Base-by-base conservation (phyloP, 2,888 invertebrate species). In the Pollenia angustigena region DNA sequence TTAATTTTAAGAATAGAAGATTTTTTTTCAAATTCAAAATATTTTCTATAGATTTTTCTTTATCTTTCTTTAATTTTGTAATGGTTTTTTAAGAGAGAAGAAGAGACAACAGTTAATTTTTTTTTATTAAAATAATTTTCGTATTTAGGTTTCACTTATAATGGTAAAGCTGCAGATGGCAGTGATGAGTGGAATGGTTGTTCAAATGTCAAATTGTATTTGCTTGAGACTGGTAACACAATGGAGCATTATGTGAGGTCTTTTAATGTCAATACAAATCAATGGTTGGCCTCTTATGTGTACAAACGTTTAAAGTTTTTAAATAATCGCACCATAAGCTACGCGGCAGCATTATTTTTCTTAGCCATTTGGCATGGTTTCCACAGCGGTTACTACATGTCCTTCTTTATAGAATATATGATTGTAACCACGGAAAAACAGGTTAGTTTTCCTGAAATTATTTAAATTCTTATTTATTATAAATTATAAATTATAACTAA, bases 331-430 rank as follows among this genome's bases (percentile, higher is more conserved):
- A 94, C 95, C 56, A 93, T 96, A 2, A 99, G 99, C 88, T 99
- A 99, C 93, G 94, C 95, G 0, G 94, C 95, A 0, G 97, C 99
- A 0, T 94, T 99, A 56, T 81, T 95, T 0, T 99, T 99, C 93
- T 95, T 99, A 54, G 98, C 99, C 0, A 91, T 98, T 0, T 99
- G 99, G 99, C 99, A 99, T 93, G 99, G 99, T 12, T 96, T 98
- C 75, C 97, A 98, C 91, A 96, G 97, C 11, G 99, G 99, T 0
- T 99, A 99, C 91, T 99, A 98, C 92, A 94, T 97, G 90, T 97
- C 97, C 64, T 99, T 99, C 94, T 95, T 97, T 81, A 96, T 98
- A 93, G 99, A 99, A 92, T 99, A 98, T 92, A 93, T 97, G 48
- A 96, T 97, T 48, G 97, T 98, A 92, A 95, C 95, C 87, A 95